Evolutionary conservation across 2,113 vertebrate genomes (phyloP), one percentile per base, ranked within the genome.

Genomic region (Turdus rufiventris): DNA sequence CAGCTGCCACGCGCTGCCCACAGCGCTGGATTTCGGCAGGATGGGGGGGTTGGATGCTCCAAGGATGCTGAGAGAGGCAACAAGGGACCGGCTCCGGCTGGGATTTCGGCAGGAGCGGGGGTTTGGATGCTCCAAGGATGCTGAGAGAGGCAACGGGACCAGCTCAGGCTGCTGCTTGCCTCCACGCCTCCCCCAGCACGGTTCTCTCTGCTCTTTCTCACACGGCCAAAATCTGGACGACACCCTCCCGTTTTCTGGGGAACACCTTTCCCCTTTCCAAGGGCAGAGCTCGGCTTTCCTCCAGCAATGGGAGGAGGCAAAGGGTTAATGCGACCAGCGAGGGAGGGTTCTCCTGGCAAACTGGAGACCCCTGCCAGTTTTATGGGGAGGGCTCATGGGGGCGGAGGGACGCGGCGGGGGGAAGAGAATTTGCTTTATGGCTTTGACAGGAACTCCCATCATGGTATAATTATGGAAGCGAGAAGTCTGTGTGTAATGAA

Each of bases 401-500:
- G 86, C 0, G 21, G 85, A 73, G 92, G 88, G 61, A 88, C 3
- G 4, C 75, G 51, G 78, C 3, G 1, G 79, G 79, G 89, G 93
- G 70, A 92, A 95, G 91, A 92, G 90, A 96, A 96, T 96, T 97
- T 96, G 90, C 92, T 97, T 97, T 97, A 96, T 93, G 88, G 91
- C 89, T 97, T 94, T 97, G 95, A 97, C 96, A 97, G 97, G 96
- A 97, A 97, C 94, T 97, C 96, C 97, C 96, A 96, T 97, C 96
- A 96, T 97, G 97, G 96, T 92, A 96, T 96, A 97, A 97, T 97
- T 96, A 97, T 96, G 95, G 95, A 96, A 96, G 92, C 90, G 93
- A 94, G 91, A 97, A 97, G 93, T 85, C 91, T 96, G 96, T 43
- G 0, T 72, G 80, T 97, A 97, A 97, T 96, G 96, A 96, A 96